Base-by-base conservation (phyloP, 2,888 invertebrate species). In the Latheticus oryzae region DNA sequence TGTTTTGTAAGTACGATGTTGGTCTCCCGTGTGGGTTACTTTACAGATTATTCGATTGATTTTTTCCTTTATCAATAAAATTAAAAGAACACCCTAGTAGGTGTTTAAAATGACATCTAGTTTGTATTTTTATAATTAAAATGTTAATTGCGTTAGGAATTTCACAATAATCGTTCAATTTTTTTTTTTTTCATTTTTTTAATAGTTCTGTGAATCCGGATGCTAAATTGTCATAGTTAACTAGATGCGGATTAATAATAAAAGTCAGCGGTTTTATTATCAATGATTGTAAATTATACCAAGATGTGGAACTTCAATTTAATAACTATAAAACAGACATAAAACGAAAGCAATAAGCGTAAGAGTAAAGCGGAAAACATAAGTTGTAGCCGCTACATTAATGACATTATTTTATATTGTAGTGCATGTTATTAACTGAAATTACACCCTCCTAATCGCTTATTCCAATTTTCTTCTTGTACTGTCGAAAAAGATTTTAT, bases 301-400 rank as follows among this genome's bases (percentile, higher is more conserved):
- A 16, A 17, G 48, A 48, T 48, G 48, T 48, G 48, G 26, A 48
- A 48, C 50, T 50, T 37, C 50, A 28, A 38, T 50, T 37, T 50
- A 50, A 50, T 50, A 50, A 50, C 50, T 50, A 50, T 50, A 50
- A 50, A 50, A 50, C 37, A 16, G 12, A 28, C 50, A 50, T 50
- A 50, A 50, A 50, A 38, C 38, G 48, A 37, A 47, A 33, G 48
- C 48, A 48, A 48, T 48, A 48, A 48, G 48, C 37, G 21, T 15
- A 45, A 30, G 13, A 30, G 12, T 13, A 33, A 47, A 23, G 23
- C 48, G 48, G 48, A 48, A 35, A 48, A 48, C 35, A 35, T 35
- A 35, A 48, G 24, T 35, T 35, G 11, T n/a, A 35, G 11, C 35
- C 23, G 9, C 33, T 35, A 35, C 48, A 35, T 48, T 35, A 48